phyloP scores from a whole-genome alignment of 1,140 invertebrate genomes.

The Popillia japonica region DNA sequence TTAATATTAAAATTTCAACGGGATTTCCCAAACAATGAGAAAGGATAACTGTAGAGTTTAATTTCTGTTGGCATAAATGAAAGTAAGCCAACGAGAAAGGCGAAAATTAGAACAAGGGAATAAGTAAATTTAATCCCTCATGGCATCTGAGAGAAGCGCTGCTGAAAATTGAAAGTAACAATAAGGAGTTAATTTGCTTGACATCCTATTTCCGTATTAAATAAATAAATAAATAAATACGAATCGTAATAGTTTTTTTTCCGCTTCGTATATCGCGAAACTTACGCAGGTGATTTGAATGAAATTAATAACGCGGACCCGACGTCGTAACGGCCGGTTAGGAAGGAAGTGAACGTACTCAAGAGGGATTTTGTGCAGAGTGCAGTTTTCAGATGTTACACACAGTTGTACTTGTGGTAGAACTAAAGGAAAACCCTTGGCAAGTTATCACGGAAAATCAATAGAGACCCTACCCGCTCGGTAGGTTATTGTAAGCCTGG shows the following conservation, averaged over 20 bases:
- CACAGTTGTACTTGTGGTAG: constrained; percentile 19
- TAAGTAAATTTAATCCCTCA: constrained; percentile 27
- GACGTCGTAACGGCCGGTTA: too few species aligned
- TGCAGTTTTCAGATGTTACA: constrained; percentile 26
- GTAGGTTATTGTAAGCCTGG: constrained; percentile 28
- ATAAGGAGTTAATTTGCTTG: neutral
- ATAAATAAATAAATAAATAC: neutral
- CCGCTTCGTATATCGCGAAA: too few species aligned
- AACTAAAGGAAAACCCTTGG: constrained; percentile 27
- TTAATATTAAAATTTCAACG: constrained; percentile 27
- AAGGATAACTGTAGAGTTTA: constrained; percentile 4
- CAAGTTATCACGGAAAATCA: constrained; percentile 33
- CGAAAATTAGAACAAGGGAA: constrained; percentile 19
- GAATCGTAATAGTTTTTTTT: too few species aligned
- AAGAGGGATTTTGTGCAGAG: constrained; percentile 18
- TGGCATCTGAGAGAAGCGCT: neutral
- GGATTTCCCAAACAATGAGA: neutral
- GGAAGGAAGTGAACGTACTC: too few species aligned
- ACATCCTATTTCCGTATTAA: neutral
- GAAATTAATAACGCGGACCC: neutral
- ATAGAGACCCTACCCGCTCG: constrained; percentile 25
- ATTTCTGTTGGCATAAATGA: constrained; percentile 9
- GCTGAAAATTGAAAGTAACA: constrained; percentile 16
- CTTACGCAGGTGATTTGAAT: constrained; percentile 14
- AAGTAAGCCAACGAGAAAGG: constrained; percentile 9